Evolutionary conservation across 1,140 invertebrate genomes (phyloP), one percentile per base, ranked within the genome.

Genomic region (Temnothorax nylanderi): DNA sequence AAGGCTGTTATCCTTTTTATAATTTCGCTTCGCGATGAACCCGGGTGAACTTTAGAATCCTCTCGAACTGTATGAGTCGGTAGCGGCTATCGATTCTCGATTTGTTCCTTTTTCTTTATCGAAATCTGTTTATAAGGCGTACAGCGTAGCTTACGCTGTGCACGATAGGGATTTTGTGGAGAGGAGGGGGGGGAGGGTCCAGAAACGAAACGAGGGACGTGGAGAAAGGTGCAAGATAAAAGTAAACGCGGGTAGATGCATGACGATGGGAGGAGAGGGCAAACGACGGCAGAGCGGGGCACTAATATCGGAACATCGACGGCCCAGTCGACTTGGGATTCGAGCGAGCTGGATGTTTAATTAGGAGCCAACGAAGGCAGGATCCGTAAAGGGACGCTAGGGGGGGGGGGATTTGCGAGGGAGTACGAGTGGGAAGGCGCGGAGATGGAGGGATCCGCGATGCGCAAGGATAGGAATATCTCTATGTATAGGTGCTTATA

Each of bases 261-360:
- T 65, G 64, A 78, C 72, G 62, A 60, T n/a, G 62, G 82, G 44
- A 84, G 85, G 76, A 86, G 56, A 82, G 89, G 51, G 77, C 69
- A 87, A 90, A 91, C 64, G 47, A 75, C 69, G 89, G 86, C 18
- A 78, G 34, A 64, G 85, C 67, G 89, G 91, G 90, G 91, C 89
- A 94, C 93, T 95, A 95, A 95, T 95, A 95, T 95, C 95, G 92
- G 92, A 94, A 94, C 94, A 95, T 95, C 94, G 93, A 94, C 92
- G 94, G 87, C 91, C 92, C 89, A 93, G 90, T 94, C 92, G 92
- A 94, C 90, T 94, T 91, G 91, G 91, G 92, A 92, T 92, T 94
- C 93, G 93, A 94, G 92, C 91, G 89, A 94, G 93, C 90, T 94
- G 93, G 94, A 95, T 95, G 94, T 95, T 95, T 95, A 95, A 95